A percentile compares a stretch with the other conserved stretches of the same genome.
These are phyloP conservation scores for Stramonita haemastoma DNA, from an alignment of 2,888 invertebrate species.

Conservation along the genomic window DNA sequence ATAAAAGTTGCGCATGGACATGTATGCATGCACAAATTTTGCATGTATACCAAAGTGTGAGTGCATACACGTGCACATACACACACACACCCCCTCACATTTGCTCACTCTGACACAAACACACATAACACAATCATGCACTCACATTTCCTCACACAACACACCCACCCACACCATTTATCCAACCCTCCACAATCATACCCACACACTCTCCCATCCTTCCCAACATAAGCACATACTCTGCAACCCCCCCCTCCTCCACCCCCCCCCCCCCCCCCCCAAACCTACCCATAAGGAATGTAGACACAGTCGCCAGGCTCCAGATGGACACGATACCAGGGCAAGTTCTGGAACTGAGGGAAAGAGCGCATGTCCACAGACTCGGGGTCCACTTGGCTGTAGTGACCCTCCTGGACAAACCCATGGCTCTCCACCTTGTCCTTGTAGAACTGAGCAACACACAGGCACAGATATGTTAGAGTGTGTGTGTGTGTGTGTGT, in stretches of 20 bases:
- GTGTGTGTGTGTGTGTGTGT: not conserved
- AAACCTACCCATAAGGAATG: constrained; percentile 65
- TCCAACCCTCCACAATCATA: too few relatives aligned
- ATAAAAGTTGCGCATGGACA: too few relatives aligned
- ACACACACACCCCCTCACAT: not conserved
- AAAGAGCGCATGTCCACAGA: constrained; percentile 65
- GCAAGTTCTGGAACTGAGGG: constrained; percentile 58
- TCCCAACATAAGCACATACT: not conserved
- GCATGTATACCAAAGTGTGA: too few relatives aligned
- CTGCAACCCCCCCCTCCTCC: not conserved
- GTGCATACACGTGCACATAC: too few relatives aligned
- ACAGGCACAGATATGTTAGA: too few relatives aligned
- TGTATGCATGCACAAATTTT: too few relatives aligned
- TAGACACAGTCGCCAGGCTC: constrained; percentile 72
- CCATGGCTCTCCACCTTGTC: constrained; percentile 57
- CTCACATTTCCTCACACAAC: too few relatives aligned
- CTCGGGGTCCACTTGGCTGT: constrained; percentile 70
- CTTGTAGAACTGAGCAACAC: too few relatives aligned
- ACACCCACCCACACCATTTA: too few relatives aligned
- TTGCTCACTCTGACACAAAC: not conserved
- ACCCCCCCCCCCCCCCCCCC: not conserved
- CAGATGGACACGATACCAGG: constrained; percentile 64
- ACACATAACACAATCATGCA: not conserved
- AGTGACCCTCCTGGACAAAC: constrained; percentile 58
- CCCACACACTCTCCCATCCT: too few relatives aligned